A percentile compares a stretch with the other conserved stretches of the same genome.
These are phyloP conservation scores for Xestia c-nigrum DNA, from an alignment of 2,888 invertebrate species.

Conservation along the genomic window DNA sequence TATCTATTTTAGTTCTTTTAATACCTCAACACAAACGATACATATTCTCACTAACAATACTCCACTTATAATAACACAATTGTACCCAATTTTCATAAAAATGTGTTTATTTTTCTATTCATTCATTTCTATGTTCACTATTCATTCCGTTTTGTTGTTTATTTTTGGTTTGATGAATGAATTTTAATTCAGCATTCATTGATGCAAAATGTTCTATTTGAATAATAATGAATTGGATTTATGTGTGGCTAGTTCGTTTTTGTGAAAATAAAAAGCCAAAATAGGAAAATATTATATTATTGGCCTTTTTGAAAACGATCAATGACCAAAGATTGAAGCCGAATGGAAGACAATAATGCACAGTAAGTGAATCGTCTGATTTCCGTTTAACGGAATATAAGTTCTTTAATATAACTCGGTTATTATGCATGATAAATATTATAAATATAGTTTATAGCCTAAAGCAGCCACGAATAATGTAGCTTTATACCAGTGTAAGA, in stretches of 20 bases:
- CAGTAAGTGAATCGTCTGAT: neutral
- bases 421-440: no score
- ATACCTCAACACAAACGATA: constrained; percentile 1
- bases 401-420: no score
- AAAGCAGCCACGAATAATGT: no score
- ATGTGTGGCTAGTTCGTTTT: constrained; percentile 1
- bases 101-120: constrained; percentile 13
- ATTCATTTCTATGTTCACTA: constrained; percentile 29
- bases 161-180: constrained; percentile 4
- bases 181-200: neutral
- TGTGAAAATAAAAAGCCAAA: neutral
- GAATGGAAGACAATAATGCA: neutral
- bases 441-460: no score
- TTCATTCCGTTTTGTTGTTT: neutral
- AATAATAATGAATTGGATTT: neutral
- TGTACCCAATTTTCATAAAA: constrained; percentile 15
- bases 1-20: constrained; percentile 1
- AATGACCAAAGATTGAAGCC: neutral
- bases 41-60: constrained; percentile 33
- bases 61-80: constrained; percentile 12
- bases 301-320: neutral
- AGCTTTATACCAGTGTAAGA: no score
- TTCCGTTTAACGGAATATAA: no score
- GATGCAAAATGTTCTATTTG: constrained; percentile 5
- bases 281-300: neutral